Evolutionary conservation across 2,888 invertebrate genomes (phyloP).

Genomic region (Sericinus montela): DNA sequence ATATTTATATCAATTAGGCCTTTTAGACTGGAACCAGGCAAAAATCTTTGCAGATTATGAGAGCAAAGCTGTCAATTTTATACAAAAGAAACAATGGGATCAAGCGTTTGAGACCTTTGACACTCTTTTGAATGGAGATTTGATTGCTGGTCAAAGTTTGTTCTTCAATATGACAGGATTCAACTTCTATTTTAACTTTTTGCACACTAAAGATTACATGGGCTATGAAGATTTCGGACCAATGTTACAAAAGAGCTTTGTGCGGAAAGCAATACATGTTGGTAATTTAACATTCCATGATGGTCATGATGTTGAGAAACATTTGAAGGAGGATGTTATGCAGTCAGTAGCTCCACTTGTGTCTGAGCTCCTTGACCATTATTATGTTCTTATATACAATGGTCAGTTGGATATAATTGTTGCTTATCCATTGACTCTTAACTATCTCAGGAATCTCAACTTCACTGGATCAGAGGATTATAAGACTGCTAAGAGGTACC

Average conservation of each 20-base stretch:
- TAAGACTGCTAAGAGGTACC: constrained; percentile 80
- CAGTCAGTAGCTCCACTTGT: constrained; percentile 87
- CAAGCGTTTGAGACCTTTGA: constrained; percentile 87
- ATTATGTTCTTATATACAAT: constrained; percentile 89
- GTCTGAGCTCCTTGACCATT: constrained; percentile 82
- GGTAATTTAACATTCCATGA: constrained; percentile 87
- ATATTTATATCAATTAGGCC: constrained; percentile 88
- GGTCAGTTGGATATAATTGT: constrained; percentile 96
- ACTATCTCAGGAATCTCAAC: constrained; percentile 85
- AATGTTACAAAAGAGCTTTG: constrained; percentile 81
- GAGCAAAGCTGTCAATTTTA: constrained; percentile 76
- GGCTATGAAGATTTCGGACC: constrained; percentile 74
- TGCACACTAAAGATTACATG: constrained; percentile 80
- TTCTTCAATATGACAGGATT: constrained; percentile 89
- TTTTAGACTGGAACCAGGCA: constrained; percentile 82
- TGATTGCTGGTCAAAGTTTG: constrained; percentile 77
- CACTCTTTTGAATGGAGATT: constrained; percentile 83
- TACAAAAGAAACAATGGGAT: constrained; percentile 81
- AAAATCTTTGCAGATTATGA: constrained; percentile 81
- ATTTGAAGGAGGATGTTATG: constrained; percentile 88
- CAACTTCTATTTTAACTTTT: constrained; percentile 86
- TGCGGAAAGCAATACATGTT: constrained; percentile 89
- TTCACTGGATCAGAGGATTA: constrained; percentile 84
- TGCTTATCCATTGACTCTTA: constrained; percentile 90
- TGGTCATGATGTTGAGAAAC: constrained; percentile 82